These are phyloP conservation scores for Trypoxylus dichotomus DNA, from an alignment of 1,140 invertebrate genomes.

Conservation along the genomic window DNA sequence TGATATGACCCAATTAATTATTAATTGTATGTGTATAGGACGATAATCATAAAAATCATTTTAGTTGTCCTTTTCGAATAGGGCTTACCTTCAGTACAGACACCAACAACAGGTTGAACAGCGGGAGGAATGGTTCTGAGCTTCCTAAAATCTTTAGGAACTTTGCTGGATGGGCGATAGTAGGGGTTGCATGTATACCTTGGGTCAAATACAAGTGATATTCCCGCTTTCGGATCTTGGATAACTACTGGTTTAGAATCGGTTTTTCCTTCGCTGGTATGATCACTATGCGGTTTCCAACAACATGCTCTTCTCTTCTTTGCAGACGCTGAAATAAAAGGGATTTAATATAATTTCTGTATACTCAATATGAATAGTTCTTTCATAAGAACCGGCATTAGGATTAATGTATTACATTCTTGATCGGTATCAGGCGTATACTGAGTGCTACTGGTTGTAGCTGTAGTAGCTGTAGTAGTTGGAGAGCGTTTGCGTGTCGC, in stretches of 20 bases:
- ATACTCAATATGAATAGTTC: too few relatives aligned
- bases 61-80: too few relatives aligned
- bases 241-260: conserved; percentile 8
- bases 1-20: too few relatives aligned
- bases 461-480: neutral
- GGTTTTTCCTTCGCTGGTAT: neutral
- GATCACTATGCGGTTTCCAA: neutral
- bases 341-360: neutral
- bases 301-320: neutral
- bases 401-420: neutral
- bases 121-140: neutral
- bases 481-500: neutral
- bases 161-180: neutral
- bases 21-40: too few relatives aligned
- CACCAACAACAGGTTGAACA: conserved; percentile 15
- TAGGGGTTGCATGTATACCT: neutral
- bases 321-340: neutral
- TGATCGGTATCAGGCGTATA: neutral
- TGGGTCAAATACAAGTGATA: neutral
- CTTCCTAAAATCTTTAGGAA: neutral
- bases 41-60: too few relatives aligned
- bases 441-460: neutral
- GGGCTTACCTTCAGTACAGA: conserved; percentile 7
- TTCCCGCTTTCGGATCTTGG: conserved; percentile 6
- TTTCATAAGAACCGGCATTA: neutral